A percentile compares a stretch with the other conserved stretches of the same genome.
Evolutionary conservation across 2,113 vertebrate species (phyloP).

Genomic region (Xiphorhynchus elegans): DNA sequence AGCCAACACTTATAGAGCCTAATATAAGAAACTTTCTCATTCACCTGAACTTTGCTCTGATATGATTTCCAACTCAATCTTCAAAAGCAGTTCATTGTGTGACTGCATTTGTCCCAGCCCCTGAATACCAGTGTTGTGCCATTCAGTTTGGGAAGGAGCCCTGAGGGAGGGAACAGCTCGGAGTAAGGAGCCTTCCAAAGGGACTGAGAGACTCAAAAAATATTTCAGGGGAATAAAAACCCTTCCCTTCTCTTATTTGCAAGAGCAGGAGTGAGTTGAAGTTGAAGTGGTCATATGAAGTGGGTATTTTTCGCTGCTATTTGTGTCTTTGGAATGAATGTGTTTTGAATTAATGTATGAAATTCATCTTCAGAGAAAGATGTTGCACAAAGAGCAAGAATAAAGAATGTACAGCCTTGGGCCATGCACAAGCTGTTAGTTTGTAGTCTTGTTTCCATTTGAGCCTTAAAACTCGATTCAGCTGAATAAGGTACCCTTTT

Average conservation of each 20-base stretch:
- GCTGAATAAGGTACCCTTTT: neutral
- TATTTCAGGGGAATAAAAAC: neutral
- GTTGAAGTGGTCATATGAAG: neutral
- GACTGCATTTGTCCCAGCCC: neutral
- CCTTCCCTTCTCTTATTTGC: neutral
- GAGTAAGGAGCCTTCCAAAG: neutral
- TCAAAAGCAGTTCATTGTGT: rapidly evolving
- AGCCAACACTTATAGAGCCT: neutral
- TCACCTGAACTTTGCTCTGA: neutral
- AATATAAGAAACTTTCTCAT: neutral
- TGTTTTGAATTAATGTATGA: neutral
- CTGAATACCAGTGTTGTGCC: neutral
- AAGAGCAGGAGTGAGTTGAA: neutral
- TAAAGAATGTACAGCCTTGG: neutral
- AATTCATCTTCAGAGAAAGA: neutral
- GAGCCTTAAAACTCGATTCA: neutral
- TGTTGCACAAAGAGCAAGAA: neutral
- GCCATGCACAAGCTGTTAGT: neutral
- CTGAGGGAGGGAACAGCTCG: neutral
- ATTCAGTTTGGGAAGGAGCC: neutral
- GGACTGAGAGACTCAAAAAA: neutral
- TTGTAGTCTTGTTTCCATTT: neutral
- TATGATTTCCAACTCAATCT: neutral
- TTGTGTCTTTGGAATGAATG: neutral
- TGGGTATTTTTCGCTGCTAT: neutral